Evolutionary conservation across 1,140 invertebrate genomes (phyloP).

Genomic region (Bacillus rossius): DNA sequence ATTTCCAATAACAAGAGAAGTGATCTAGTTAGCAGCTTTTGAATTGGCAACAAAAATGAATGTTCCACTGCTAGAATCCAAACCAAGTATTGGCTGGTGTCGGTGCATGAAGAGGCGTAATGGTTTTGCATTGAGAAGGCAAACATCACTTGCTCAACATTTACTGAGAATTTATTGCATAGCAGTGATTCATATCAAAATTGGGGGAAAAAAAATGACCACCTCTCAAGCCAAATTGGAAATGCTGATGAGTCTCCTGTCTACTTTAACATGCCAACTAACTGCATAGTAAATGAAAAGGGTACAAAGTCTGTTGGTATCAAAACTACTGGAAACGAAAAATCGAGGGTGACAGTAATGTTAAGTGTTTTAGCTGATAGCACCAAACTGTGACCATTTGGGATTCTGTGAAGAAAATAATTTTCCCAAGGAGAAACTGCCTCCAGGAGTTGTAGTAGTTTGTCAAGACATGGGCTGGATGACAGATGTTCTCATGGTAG

Average conservation of each 20-base stretch:
- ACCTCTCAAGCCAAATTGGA: no score
- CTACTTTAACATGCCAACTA: constrained; percentile 14
- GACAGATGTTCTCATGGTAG: constrained; percentile 9
- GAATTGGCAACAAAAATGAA: no score
- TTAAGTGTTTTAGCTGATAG: constrained; percentile 8
- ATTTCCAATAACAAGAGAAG: no score
- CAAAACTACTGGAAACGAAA: constrained; percentile 15
- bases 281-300: constrained; percentile 7
- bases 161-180: no score
- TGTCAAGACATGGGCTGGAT: constrained; percentile 18
- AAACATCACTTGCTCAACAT: no score
- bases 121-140: neutral
- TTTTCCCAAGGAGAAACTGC: constrained; percentile 12
- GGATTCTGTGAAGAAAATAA: constrained; percentile 13
- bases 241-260: constrained; percentile 6
- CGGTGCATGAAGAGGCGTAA: no score
- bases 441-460: constrained; percentile 4
- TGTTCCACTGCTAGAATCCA: no score
- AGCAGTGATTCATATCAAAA: no score
- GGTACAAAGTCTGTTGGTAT: constrained; percentile 11
- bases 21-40: no score
- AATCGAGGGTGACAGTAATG: constrained; percentile 12
- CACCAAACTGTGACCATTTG: constrained; percentile 8
- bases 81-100: no score
- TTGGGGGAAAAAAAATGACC: no score